A percentile compares a stretch with the other conserved stretches of the same genome.
Evolutionary conservation across 2,888 invertebrate species (phyloP).

Genomic region (Cenopis cana): DNA sequence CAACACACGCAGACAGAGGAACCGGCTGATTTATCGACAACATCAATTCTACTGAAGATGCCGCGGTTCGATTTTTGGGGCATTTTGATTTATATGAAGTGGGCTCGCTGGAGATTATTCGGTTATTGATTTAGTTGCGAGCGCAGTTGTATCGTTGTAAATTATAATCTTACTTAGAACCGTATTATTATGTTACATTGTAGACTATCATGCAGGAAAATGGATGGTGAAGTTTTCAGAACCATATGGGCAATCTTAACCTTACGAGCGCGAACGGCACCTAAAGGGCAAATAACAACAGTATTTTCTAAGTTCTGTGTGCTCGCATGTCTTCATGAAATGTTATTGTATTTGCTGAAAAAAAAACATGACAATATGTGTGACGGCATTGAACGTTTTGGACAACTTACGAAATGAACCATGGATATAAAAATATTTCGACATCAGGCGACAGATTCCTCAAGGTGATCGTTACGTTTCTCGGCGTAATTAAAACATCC

Average conservation of each 20-base stretch:
- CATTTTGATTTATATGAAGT: conserved; percentile 42
- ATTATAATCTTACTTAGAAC: background rate
- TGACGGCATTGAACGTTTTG: conserved; percentile 12
- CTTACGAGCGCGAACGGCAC: too few species aligned
- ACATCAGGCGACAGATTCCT: too few species aligned
- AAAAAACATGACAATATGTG: conserved; percentile 15
- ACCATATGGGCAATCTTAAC: too few species aligned
- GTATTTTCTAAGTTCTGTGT: background rate
- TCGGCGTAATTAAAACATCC: too few species aligned
- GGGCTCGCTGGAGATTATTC: conserved; percentile 28
- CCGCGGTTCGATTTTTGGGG: conserved; percentile 41
- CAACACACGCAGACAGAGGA: conserved; percentile 43
- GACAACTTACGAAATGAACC: background rate
- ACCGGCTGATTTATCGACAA: conserved; percentile 38
- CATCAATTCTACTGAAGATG: conserved; percentile 45
- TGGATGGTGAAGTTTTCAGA: too few species aligned
- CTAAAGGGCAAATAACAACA: too few species aligned
- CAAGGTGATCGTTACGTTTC: too few species aligned
- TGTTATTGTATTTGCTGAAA: conserved; percentile 3
- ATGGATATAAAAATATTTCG: conserved; percentile 1
- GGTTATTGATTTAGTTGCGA: conserved; percentile 37
- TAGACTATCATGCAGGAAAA: background rate
- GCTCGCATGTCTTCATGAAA: background rate
- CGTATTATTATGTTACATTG: background rate
- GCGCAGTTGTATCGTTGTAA: background rate